These are phyloP conservation scores for Oreonectes daqikongensis DNA, from an alignment of 2,797 vertebrate genomes.

Conservation along the genomic window DNA sequence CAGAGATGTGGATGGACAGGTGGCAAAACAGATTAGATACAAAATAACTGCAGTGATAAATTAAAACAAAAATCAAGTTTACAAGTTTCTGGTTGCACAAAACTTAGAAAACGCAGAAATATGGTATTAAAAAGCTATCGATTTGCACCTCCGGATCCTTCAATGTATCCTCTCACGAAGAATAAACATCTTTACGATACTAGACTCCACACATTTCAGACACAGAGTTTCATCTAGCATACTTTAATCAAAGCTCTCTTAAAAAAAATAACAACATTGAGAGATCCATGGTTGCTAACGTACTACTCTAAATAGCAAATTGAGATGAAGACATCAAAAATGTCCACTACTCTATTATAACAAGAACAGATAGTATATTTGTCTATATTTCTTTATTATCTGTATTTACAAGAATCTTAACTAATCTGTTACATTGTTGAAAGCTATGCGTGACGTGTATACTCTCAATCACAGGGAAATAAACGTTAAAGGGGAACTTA, in stretches of 20 bases:
- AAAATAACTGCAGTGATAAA: background rate
- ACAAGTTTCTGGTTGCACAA: background rate
- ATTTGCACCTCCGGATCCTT: conserved; percentile 3
- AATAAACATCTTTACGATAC: conserved; percentile 29
- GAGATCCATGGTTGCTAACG: conserved; percentile 28
- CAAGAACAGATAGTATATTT: conserved; percentile 64
- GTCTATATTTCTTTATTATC: conserved; percentile 66
- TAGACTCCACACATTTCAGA: conserved; percentile 5
- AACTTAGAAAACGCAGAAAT: background rate
- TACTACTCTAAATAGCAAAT: conserved; percentile 43
- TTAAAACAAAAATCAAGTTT: background rate
- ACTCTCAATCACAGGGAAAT: conserved; percentile 22
- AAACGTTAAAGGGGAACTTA: conserved; percentile 45
- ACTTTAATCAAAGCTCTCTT: conserved; percentile 34
- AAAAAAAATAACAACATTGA: background rate
- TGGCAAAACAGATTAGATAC: background rate
- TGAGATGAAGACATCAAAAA: conserved; percentile 32
- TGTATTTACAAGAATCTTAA: conserved; percentile 53
- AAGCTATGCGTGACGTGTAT: conserved; percentile 1
- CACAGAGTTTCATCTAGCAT: conserved; percentile 18
- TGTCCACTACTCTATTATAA: conserved; percentile 51
- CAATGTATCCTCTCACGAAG: background rate
- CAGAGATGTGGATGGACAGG: background rate
- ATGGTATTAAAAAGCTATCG: background rate
- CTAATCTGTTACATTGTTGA: conserved; percentile 33